Evolutionary conservation across 2,888 invertebrate genomes (phyloP), one percentile per base, ranked within the genome.

Genomic region (Lamproptera curius): DNA sequence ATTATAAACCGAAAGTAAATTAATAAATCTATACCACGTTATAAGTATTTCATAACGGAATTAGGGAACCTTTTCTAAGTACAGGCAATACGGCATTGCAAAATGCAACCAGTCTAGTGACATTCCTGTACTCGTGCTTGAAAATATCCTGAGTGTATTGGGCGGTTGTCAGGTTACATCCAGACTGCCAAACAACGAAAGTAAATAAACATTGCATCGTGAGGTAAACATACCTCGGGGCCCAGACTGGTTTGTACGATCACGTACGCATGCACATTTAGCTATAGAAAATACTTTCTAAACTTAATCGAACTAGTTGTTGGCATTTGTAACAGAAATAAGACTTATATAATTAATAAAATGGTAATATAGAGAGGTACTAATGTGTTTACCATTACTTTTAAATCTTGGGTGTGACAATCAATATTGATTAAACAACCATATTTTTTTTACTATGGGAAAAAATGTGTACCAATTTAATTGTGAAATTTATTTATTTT

Each of bases 161-260:
- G 56, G 52, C 56, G 59, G 61, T 65, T 13, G 61, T 48, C 71
- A 67, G 70, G 73, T 72, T 71, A 59, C 55, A 48, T 44, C 57
- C 55, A 57, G 55, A 50, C 62, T 52, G 50, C 44, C 57, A 52
- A 62, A 67, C 57, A 82, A 83, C 67, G 78, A 81, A 83, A 84
- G 81, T 83, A 84, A 84, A 84, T 81, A 83, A 84, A 82, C 77
- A 75, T 66, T 65, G 59, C 74, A 72, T 71, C 72, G 69, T 68
- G 73, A 74, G 79, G 81, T 81, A 83, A 84, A 81, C 79, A 81
- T 76, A 78, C 81, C 73, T 63, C 53, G 46, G 58, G 67, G 9
- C 62, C 51, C 47, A 57, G 67, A 76, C 59, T 59, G 59, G 60
- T 58, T 58, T 52, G 37, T 44, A 56, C 42, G 43, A 57, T 57